Evolutionary conservation across 2,113 vertebrate species (phyloP).

Genomic region (Leptodactylus fuscus): DNA sequence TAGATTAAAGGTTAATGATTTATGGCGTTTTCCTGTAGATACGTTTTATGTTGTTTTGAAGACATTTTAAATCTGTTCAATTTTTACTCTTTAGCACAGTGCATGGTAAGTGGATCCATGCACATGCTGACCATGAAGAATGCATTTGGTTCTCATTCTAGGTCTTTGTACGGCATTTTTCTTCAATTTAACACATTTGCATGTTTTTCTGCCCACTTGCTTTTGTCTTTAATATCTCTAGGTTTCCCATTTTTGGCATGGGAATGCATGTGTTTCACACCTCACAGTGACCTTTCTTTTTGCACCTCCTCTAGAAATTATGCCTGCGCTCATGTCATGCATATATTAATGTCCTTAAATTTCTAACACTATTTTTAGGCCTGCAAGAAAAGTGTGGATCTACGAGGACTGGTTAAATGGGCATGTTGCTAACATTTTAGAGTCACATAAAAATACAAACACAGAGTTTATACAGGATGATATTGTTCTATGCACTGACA

Average conservation of each 20-base stretch:
- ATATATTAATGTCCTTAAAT: conserved; percentile 3
- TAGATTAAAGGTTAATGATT: background rate
- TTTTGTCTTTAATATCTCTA: conserved; percentile 8
- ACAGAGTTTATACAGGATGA: background rate
- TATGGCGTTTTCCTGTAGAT: background rate
- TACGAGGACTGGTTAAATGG: background rate
- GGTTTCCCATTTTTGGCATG: conserved; percentile 1
- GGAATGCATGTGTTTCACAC: conserved; percentile 24
- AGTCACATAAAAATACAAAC: background rate
- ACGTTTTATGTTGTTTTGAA: background rate
- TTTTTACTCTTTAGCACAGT: background rate
- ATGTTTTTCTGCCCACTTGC: conserved; percentile 8
- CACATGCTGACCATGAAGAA: background rate
- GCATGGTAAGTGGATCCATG: background rate
- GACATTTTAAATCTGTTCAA: background rate
- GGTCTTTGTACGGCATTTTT: background rate
- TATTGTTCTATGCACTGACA: background rate
- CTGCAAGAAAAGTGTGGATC: conserved; percentile 34
- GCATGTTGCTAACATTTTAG: conserved; percentile 29
- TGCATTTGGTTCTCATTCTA: conserved; percentile 21
- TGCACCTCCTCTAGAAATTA: background rate
- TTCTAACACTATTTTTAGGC: conserved; percentile 42
- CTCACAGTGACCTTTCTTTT: background rate
- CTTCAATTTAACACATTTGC: conserved; percentile 35
- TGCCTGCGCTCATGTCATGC: conserved; percentile 36